phyloP scores from a whole-genome alignment of 2,113 vertebrate genomes.

The Notothenia rossii region DNA sequence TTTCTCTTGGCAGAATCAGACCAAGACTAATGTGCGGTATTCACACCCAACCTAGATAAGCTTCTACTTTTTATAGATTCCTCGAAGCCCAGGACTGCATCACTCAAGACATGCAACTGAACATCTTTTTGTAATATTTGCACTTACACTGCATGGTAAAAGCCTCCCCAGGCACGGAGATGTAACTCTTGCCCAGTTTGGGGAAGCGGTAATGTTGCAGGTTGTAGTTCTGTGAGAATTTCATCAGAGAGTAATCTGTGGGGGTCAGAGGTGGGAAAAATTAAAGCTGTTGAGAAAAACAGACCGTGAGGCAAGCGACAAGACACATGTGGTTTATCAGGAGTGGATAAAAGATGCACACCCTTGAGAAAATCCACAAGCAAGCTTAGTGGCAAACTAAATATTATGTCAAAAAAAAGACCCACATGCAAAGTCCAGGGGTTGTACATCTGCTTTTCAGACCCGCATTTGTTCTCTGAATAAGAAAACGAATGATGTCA shows the following conservation, averaged over 20 bases:
- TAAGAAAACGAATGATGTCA: constrained; percentile 66
- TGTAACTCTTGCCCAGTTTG: constrained; percentile 88
- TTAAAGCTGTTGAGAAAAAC: constrained; percentile 15
- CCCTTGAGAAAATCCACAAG: constrained; percentile 30
- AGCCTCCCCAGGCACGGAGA: constrained; percentile 92
- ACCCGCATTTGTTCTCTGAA: constrained; percentile 35
- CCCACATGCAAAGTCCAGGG: constrained; percentile 22
- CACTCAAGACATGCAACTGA: constrained; percentile 2
- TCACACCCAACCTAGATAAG: constrained; percentile 47
- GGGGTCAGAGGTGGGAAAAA: constrained; percentile 52
- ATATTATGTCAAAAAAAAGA: constrained; percentile 41
- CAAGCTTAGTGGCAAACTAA: constrained; percentile 44
- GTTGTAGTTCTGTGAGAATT: constrained; percentile 83
- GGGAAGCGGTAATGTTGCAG: constrained; percentile 91
- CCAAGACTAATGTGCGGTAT: constrained; percentile 40
- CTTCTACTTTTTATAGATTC: constrained; percentile 31
- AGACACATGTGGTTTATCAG: constrained; percentile 10
- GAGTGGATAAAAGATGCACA: constrained; percentile 36
- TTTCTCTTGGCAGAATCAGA: constrained; percentile 68
- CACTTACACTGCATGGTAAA: constrained; percentile 88
- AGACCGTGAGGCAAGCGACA: not conserved
- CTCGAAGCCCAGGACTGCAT: not conserved
- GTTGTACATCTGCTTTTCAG: constrained; percentile 35
- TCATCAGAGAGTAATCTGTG: constrained; percentile 91
- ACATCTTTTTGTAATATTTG: constrained; percentile 21